These are phyloP conservation scores for Alouatta palliata DNA, from an alignment of 2,113 vertebrate species.

Conservation along the genomic window DNA sequence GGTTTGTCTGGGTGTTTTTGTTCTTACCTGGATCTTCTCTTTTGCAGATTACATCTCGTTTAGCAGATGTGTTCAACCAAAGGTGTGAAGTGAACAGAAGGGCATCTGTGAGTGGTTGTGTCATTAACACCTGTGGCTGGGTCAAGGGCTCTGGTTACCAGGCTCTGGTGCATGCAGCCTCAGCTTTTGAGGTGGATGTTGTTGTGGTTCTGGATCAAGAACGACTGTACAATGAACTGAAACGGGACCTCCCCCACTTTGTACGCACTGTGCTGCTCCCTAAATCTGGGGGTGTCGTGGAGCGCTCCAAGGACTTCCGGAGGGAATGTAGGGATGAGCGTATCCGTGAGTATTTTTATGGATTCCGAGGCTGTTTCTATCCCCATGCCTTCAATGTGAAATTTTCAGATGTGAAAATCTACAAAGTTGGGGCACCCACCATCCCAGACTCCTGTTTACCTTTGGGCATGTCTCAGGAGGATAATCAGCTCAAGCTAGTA, in stretches of 20 bases:
- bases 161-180: slow-evolving; percentile 96
- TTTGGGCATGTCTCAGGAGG: slow-evolving; percentile 98
- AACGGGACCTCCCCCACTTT: slow-evolving; percentile 96
- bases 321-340: slow-evolving; percentile 94
- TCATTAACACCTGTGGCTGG: slow-evolving; percentile 99
- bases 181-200: slow-evolving; percentile 97
- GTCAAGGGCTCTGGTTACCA: slow-evolving; percentile 98
- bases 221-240: slow-evolving; percentile 97
- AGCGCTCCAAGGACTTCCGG: slow-evolving; percentile 96
- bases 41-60: slow-evolving; percentile 92
- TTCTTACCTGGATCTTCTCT: not conserved
- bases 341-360: slow-evolving; percentile 98
- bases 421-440: slow-evolving; percentile 97
- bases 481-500: slow-evolving; percentile 98
- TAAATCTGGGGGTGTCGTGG: slow-evolving; percentile 95
- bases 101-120: slow-evolving; percentile 95
- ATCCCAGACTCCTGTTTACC: slow-evolving; percentile 98
- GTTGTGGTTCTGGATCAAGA: slow-evolving; percentile 98
- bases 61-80: slow-evolving; percentile 97
- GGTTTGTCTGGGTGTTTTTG: not conserved
- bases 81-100: slow-evolving; percentile 97
- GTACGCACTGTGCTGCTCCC: slow-evolving; percentile 95
- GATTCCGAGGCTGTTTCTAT: slow-evolving; percentile 95
- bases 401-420: slow-evolving; percentile 97
- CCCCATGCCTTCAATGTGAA: slow-evolving; percentile 97